phyloP scores from a whole-genome alignment of 2,797 vertebrate genomes.

The Eospalax fontanierii region DNA sequence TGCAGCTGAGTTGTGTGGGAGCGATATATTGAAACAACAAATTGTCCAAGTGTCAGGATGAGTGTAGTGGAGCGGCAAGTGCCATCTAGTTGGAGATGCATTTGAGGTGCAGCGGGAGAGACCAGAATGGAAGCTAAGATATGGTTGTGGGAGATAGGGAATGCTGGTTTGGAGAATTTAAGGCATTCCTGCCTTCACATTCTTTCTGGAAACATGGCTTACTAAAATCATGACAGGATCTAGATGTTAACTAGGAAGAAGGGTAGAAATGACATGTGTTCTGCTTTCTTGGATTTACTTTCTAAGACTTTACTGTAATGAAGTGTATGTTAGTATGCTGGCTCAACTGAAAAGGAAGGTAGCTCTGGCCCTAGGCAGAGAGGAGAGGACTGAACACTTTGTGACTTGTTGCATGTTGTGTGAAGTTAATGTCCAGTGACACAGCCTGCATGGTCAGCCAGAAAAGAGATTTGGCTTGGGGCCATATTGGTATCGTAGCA shows the following conservation, averaged over 20 bases:
- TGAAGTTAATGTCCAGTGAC: slow-evolving; percentile 85
- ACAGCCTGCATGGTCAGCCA: slow-evolving; percentile 83
- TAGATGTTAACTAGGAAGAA: slow-evolving; percentile 57
- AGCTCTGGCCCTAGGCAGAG: slow-evolving; percentile 72
- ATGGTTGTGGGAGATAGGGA: not conserved
- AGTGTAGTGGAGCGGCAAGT: not conserved
- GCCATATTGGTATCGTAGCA: slow-evolving; percentile 58
- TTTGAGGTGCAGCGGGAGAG: not conserved
- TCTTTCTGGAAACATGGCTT: slow-evolving; percentile 36
- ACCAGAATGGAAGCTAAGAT: not conserved
- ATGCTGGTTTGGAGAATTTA: not conserved
- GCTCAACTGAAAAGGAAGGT: not conserved
- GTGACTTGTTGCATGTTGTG: slow-evolving; percentile 1
- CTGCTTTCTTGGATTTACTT: slow-evolving; percentile 52
- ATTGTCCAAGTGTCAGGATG: not conserved
- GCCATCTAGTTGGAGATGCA: not conserved
- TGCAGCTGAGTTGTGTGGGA: slow-evolving; percentile 10
- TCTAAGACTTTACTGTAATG: slow-evolving; percentile 44
- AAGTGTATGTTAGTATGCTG: slow-evolving; percentile 28
- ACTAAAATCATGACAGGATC: slow-evolving; percentile 39
- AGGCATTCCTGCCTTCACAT: not conserved
- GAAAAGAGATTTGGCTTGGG: slow-evolving; percentile 76
- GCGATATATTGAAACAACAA: not conserved
- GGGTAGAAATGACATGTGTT: slow-evolving; percentile 4
- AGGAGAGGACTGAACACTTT: slow-evolving; percentile 70